Evolutionary conservation across 2,888 invertebrate genomes (phyloP).

Genomic region (Poecilus cupreus): DNA sequence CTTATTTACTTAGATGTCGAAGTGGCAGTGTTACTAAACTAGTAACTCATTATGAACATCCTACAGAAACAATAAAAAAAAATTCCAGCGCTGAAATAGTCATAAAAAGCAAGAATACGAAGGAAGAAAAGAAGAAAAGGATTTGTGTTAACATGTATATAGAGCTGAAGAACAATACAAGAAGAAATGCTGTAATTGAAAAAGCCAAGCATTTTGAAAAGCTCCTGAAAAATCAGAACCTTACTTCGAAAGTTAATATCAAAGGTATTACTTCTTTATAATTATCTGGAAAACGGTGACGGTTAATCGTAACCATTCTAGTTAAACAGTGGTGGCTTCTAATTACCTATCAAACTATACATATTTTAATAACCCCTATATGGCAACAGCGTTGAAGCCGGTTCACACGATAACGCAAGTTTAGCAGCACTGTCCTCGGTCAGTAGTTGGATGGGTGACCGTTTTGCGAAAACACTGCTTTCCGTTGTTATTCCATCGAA

Average conservation of each 20-base stretch:
- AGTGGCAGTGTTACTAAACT: conserved; percentile 62
- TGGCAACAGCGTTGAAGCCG: no score
- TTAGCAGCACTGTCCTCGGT: no score
- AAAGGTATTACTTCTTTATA: conserved; percentile 14
- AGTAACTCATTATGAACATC: conserved; percentile 61
- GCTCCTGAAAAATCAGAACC: background rate
- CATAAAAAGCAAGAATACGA: background rate
- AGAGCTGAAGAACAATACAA: conserved; percentile 10
- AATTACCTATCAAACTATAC: no score
- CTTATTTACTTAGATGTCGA: conserved; percentile 35
- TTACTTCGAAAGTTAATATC: background rate
- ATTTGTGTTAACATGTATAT: conserved; percentile 1
- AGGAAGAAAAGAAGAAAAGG: conserved; percentile 7
- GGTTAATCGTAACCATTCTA: background rate
- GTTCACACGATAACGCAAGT: no score
- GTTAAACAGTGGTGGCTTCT: no score
- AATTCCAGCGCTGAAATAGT: background rate
- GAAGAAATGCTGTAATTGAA: conserved; percentile 28
- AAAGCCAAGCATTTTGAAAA: conserved; percentile 47
- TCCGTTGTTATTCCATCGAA: no score
- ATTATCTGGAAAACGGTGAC: background rate
- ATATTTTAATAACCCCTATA: no score
- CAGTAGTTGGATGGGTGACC: no score
- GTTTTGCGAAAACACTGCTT: no score
- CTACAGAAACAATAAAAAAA: background rate